A percentile compares a stretch with the other conserved stretches of the same genome.
Conservation (phyloP, 2,797 vertebrate genomes). For the Pipistrellus pipistrellus region DNA sequence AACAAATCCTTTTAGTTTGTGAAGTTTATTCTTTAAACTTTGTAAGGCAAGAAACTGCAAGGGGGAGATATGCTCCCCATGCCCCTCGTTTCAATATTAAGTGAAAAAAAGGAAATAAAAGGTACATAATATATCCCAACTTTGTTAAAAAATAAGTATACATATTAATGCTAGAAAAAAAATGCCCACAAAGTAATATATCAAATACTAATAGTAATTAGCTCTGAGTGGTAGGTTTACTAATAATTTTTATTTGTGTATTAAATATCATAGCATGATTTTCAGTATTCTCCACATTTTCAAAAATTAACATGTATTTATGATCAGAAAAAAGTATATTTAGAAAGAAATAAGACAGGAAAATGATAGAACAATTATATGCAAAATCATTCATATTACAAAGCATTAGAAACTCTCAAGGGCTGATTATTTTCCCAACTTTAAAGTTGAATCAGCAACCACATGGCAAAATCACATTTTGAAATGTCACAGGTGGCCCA, state of each 20-base stretch:
- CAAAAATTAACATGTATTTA: background rate
- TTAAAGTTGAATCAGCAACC: background rate
- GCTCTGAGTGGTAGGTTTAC: background rate
- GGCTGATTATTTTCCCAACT: background rate
- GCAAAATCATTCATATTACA: background rate
- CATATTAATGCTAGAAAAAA: background rate
- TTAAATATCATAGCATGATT: constrained; percentile 8
- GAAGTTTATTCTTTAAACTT: no score
- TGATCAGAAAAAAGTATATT: background rate
- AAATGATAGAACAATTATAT: background rate
- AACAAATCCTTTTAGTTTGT: no score
- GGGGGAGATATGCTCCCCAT: no score
- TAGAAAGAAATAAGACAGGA: background rate
- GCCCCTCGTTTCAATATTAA: background rate
- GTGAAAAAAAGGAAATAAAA: background rate
- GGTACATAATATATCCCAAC: background rate
- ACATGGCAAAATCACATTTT: background rate
- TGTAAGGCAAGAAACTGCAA: no score
- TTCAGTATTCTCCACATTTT: constrained; percentile 45
- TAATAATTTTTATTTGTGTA: constrained; percentile 10
- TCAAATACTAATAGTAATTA: background rate
- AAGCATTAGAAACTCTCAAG: background rate
- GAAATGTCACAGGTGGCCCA: background rate
- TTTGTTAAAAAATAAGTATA: background rate
- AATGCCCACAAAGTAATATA: background rate